Evolutionary conservation across 2,113 vertebrate species (phyloP).

Genomic region (Antechinus stuartii): DNA sequence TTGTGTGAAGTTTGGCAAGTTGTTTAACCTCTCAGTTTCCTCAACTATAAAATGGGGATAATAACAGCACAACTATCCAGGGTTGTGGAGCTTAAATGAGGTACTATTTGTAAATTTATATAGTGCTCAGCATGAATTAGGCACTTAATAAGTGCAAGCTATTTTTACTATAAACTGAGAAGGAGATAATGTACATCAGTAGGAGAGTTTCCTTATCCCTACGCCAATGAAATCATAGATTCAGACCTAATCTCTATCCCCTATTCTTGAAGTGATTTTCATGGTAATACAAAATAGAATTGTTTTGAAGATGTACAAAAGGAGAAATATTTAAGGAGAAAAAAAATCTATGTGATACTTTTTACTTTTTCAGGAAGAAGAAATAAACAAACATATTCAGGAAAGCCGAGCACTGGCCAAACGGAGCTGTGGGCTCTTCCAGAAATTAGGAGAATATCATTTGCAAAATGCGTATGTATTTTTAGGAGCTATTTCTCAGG

Average conservation of each 20-base stretch:
- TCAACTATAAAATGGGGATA: neutral
- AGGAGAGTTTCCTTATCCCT: neutral
- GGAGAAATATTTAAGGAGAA: neutral
- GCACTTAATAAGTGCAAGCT: neutral
- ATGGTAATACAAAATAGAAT: conserved; percentile 23
- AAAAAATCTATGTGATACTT: conserved; percentile 20
- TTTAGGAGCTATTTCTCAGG: conserved; percentile 8
- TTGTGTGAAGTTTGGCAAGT: neutral
- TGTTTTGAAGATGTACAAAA: conserved; percentile 2
- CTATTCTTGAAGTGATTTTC: conserved; percentile 8
- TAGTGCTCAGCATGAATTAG: neutral
- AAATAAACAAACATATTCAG: conserved; percentile 64
- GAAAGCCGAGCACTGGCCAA: conserved; percentile 59
- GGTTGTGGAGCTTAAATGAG: neutral
- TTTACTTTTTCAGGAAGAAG: conserved; percentile 71
- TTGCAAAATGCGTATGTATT: conserved; percentile 74
- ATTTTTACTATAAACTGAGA: neutral
- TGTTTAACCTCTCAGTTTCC: neutral
- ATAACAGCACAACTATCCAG: neutral
- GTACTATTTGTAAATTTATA: neutral
- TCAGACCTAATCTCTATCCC: neutral
- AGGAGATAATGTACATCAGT: neutral
- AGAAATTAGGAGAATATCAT: conserved; percentile 64
- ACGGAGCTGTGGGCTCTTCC: conserved; percentile 62
- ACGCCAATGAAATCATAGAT: neutral